Evolutionary conservation across 2,113 vertebrate genomes (phyloP).

Genomic region (Phoxinus phoxinus): DNA sequence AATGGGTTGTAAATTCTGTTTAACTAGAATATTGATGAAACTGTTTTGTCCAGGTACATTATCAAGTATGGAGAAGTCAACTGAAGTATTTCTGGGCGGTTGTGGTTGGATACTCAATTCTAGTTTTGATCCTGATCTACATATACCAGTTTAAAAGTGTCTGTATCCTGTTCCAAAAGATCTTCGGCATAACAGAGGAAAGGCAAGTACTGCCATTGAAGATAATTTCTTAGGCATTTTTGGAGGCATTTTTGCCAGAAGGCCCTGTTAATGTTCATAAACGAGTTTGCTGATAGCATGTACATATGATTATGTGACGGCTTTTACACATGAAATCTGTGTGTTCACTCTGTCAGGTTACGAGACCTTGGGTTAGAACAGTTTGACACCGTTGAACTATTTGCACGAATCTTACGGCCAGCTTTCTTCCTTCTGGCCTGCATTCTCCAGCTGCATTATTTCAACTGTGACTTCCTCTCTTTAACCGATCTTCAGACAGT

Average conservation of each 20-base stretch:
- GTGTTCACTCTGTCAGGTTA: slow-evolving; percentile 64
- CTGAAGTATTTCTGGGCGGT: slow-evolving; percentile 79
- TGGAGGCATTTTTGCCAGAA: not conserved
- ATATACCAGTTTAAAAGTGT: slow-evolving; percentile 81
- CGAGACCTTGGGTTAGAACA: slow-evolving; percentile 76
- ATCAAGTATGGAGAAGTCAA: slow-evolving; percentile 70
- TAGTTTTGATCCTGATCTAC: slow-evolving; percentile 78
- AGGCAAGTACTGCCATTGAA: slow-evolving; percentile 64
- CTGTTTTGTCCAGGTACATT: slow-evolving; percentile 61
- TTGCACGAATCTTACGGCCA: slow-evolving; percentile 75
- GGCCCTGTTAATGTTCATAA: not conserved
- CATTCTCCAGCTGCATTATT: slow-evolving; percentile 81
- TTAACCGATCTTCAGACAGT: slow-evolving; percentile 76
- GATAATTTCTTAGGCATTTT: not conserved
- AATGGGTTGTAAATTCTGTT: not conserved
- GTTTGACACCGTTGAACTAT: slow-evolving; percentile 71
- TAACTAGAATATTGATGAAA: not conserved
- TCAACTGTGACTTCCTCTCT: slow-evolving; percentile 76
- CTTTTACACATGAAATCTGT: not conserved
- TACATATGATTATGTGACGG: not conserved
- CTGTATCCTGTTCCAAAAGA: slow-evolving; percentile 76
- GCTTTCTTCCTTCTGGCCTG: slow-evolving; percentile 77
- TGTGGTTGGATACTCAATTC: slow-evolving; percentile 78
- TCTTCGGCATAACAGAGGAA: slow-evolving; percentile 80
- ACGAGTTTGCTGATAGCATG: not conserved